These are phyloP conservation scores for Cephus spinipes DNA, from an alignment of 2,888 invertebrate species.

Conservation along the genomic window DNA sequence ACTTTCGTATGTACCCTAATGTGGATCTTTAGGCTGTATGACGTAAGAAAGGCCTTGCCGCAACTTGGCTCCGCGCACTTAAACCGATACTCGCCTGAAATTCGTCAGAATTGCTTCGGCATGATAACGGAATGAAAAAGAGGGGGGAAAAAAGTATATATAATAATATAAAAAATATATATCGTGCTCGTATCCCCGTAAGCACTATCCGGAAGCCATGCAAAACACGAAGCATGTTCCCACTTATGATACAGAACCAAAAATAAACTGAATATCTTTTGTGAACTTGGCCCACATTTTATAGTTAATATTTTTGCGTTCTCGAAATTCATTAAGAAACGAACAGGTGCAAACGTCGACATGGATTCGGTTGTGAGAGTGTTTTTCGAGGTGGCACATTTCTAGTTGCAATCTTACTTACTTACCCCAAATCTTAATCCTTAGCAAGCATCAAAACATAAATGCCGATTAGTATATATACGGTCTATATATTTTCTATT, in stretches of 20 bases:
- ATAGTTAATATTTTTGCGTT: too few relatives aligned
- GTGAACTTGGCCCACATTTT: too few relatives aligned
- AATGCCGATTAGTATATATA: conserved; percentile 6
- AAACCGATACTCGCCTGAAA: conserved; percentile 92
- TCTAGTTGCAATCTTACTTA: conserved; percentile 6
- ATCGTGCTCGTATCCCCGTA: too few relatives aligned
- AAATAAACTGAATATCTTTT: too few relatives aligned
- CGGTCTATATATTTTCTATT: too few relatives aligned
- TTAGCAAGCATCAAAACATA: conserved; percentile 38
- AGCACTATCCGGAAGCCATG: conserved; percentile 53
- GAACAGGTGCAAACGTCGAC: too few relatives aligned
- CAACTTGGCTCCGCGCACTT: conserved; percentile 89
- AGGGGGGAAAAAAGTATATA: too few relatives aligned
- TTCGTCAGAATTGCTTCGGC: conserved; percentile 50
- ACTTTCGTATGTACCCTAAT: conserved; percentile 92
- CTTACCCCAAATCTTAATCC: conserved; percentile 44
- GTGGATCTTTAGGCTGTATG: conserved; percentile 95
- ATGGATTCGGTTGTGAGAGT: too few relatives aligned
- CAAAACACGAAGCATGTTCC: conserved; percentile 45
- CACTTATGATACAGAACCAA: too few relatives aligned
- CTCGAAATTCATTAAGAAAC: too few relatives aligned
- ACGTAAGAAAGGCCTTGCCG: conserved; percentile 93
- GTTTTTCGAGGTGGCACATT: too few relatives aligned
- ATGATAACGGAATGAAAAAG: conserved; percentile 28
- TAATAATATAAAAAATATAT: too few relatives aligned